Evolutionary conservation across 2,797 vertebrate species (phyloP).

Genomic region (Thunnus albacares): DNA sequence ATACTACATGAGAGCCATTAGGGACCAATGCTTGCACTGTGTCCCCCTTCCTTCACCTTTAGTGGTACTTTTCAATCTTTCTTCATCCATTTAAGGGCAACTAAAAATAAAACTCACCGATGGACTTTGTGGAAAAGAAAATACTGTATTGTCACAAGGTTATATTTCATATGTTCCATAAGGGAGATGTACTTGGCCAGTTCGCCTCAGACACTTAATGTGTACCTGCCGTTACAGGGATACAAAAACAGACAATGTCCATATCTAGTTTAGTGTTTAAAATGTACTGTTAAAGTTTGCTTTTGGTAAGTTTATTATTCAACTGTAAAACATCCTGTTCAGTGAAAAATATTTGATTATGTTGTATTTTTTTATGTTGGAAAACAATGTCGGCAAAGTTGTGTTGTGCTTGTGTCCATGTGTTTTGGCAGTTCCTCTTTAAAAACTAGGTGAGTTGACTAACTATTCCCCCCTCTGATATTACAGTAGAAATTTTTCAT

Average conservation of each 20-base stretch:
- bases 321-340: too few species aligned
- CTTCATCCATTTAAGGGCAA: slow-evolving; percentile 56
- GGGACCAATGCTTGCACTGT: slow-evolving; percentile 59
- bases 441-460: too few species aligned
- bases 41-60: slow-evolving; percentile 57
- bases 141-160: slow-evolving; percentile 10
- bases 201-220: neutral
- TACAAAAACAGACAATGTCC: neutral
- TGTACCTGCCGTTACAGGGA: neutral
- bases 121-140: slow-evolving; percentile 26
- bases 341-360: neutral
- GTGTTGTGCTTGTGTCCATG: too few species aligned
- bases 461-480: too few species aligned
- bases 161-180: slow-evolving; percentile 9
- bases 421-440: too few species aligned
- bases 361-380: neutral
- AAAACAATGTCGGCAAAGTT: too few species aligned
- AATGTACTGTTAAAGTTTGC: too few species aligned
- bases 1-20: slow-evolving; percentile 73
- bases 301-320: too few species aligned
- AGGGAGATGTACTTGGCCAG: neutral
- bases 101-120: slow-evolving; percentile 71
- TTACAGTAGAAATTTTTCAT: too few species aligned
- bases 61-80: slow-evolving; percentile 45
- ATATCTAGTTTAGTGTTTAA: too few species aligned